These are phyloP conservation scores for Buphagus erythrorhynchus DNA, from an alignment of 2,797 vertebrate species.

Conservation along the genomic window DNA sequence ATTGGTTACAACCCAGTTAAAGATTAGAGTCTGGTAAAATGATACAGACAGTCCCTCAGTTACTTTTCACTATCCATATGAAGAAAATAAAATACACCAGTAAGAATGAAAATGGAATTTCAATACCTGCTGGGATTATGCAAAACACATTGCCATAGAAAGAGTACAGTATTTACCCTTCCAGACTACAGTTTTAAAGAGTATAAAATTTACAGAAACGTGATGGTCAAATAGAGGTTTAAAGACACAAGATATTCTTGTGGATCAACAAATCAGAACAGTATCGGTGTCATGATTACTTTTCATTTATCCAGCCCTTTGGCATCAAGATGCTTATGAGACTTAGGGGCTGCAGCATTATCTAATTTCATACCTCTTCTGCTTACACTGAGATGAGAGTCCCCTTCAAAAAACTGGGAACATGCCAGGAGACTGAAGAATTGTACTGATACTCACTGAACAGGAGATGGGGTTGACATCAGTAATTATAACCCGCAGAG, in stretches of 20 bases:
- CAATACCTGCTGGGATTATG: neutral
- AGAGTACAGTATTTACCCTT: neutral
- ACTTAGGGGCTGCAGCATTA: neutral
- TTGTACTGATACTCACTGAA: neutral
- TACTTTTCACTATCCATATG: neutral
- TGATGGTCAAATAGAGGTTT: neutral
- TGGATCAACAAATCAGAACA: neutral
- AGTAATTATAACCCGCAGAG: neutral
- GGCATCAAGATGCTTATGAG: neutral
- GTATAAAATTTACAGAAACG: neutral
- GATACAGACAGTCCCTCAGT: neutral
- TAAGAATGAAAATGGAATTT: neutral
- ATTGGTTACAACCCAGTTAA: constrained; percentile 17
- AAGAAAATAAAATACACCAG: neutral
- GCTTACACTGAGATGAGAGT: neutral
- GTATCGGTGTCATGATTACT: neutral
- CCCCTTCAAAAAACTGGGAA: neutral
- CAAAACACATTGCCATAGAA: neutral
- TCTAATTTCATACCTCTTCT: neutral
- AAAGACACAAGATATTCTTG: neutral
- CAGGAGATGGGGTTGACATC: neutral
- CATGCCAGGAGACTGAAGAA: neutral
- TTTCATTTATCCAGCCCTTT: neutral
- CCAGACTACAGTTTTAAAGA: neutral
- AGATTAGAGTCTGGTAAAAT: neutral